Evolutionary conservation across 2,113 vertebrate genomes (phyloP).

Genomic region (Saguinus imperator): DNA sequence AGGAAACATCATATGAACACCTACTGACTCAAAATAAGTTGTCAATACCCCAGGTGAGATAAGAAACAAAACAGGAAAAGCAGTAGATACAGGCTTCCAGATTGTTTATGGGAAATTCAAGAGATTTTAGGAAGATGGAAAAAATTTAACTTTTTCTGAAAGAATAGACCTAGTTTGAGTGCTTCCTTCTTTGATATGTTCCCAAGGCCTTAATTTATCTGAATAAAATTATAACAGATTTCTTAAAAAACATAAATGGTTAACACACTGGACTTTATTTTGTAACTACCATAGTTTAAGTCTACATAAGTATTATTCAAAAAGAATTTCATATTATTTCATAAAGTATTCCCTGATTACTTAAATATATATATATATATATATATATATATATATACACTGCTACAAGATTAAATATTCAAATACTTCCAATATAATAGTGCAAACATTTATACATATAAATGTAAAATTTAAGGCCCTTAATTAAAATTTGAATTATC

Average conservation of each 20-base stretch:
- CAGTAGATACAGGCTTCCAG: background rate
- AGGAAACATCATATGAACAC: conserved; percentile 54
- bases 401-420: background rate
- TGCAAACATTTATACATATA: background rate
- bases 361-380: background rate
- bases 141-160: background rate
- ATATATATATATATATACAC: background rate
- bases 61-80: background rate
- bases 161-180: background rate
- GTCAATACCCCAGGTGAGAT: conserved; percentile 25
- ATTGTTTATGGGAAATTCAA: conserved; percentile 46
- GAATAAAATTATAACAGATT: background rate
- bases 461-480: background rate
- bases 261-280: background rate
- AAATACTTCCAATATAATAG: background rate
- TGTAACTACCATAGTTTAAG: background rate
- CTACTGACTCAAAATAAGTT: conserved; percentile 66
- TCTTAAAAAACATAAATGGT: background rate
- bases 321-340: background rate
- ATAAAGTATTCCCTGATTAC: background rate
- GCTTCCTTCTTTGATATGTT: background rate
- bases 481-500: background rate
- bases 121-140: conserved; percentile 38
- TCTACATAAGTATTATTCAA: background rate
- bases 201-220: background rate